phyloP scores from a whole-genome alignment of 2,888 invertebrate species.

The Margaritifera margaritifera region DNA sequence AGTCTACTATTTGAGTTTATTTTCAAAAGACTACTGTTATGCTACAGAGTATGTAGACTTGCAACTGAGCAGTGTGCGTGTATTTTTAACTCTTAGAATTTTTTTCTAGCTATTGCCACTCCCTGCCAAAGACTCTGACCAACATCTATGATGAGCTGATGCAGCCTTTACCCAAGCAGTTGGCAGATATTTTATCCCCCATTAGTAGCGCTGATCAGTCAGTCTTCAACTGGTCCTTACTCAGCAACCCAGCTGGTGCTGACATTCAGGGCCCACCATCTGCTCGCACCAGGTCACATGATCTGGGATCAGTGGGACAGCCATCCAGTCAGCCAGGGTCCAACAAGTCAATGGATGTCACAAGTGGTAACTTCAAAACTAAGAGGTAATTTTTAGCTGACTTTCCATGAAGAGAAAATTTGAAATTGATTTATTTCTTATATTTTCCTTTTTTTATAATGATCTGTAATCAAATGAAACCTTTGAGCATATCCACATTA shows the following conservation, averaged over 20 bases:
- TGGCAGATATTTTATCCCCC: slow-evolving; percentile 53
- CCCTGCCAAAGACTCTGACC: slow-evolving; percentile 51
- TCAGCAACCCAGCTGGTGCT: slow-evolving; percentile 11
- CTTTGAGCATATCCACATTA: too few relatives aligned
- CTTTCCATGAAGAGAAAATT: too few relatives aligned
- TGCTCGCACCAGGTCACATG: slow-evolving; percentile 28
- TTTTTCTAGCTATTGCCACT: slow-evolving; percentile 52
- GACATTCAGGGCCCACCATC: slow-evolving; percentile 30
- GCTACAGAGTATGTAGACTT: too few relatives aligned
- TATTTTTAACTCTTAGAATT: background rate
- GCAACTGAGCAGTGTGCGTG: too few relatives aligned
- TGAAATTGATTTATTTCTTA: too few relatives aligned
- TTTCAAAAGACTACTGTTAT: too few relatives aligned
- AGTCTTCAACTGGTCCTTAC: slow-evolving; percentile 30
- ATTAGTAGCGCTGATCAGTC: slow-evolving; percentile 40
- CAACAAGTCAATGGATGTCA: slow-evolving; percentile 19
- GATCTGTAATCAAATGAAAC: too few relatives aligned
- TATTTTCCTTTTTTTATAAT: too few relatives aligned
- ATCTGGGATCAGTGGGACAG: slow-evolving; percentile 24
- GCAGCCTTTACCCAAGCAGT: slow-evolving; percentile 58
- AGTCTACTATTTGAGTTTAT: too few relatives aligned
- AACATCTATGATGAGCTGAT: slow-evolving; percentile 63
- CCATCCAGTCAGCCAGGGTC: slow-evolving; percentile 30
- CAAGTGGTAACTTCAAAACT: too few relatives aligned
- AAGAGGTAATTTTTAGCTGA: too few relatives aligned